These are phyloP conservation scores for Macaria notata DNA, from an alignment of 2,888 invertebrate genomes.

Conservation along the genomic window DNA sequence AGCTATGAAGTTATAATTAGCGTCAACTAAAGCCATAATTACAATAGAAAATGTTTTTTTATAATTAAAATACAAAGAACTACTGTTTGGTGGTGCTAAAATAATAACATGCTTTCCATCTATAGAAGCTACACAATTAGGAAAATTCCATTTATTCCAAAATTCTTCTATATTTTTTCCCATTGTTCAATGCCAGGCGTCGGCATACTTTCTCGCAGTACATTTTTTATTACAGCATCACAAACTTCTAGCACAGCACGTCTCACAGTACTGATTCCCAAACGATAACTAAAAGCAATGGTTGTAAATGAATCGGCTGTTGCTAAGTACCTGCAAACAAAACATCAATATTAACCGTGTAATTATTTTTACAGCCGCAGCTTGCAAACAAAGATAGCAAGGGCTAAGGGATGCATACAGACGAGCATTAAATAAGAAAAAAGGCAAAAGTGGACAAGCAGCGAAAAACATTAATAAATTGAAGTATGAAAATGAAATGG, in stretches of 20 bases:
- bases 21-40: constrained; percentile 23
- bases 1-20: constrained; percentile 30
- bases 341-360: constrained; percentile 18
- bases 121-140: constrained; percentile 23
- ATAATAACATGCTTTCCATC: constrained; percentile 19
- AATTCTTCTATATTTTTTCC: constrained; percentile 26
- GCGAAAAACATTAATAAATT: constrained; percentile 31
- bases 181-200: constrained; percentile 19
- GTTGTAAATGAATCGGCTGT: constrained; percentile 25
- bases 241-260: constrained; percentile 23
- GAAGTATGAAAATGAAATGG: constrained; percentile 31
- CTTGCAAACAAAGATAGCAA: constrained; percentile 24
- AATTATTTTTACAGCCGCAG: constrained; percentile 29
- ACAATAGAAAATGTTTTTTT: constrained; percentile 24
- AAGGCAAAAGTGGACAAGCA: constrained; percentile 28
- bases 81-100: constrained; percentile 11
- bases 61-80: constrained; percentile 21
- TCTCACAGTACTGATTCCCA: constrained; percentile 24
- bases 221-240: constrained; percentile 27
- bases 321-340: constrained; percentile 29
- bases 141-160: constrained; percentile 32
- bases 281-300: constrained; percentile 25
- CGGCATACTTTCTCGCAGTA: constrained; percentile 21
- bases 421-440: constrained; percentile 33
- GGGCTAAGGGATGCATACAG: constrained; percentile 27